Percentiles rank a stretch among this genome's conserved stretches.
Conservation (phyloP, 2,888 invertebrate genomes). For the Protophormia terraenovae region DNA sequence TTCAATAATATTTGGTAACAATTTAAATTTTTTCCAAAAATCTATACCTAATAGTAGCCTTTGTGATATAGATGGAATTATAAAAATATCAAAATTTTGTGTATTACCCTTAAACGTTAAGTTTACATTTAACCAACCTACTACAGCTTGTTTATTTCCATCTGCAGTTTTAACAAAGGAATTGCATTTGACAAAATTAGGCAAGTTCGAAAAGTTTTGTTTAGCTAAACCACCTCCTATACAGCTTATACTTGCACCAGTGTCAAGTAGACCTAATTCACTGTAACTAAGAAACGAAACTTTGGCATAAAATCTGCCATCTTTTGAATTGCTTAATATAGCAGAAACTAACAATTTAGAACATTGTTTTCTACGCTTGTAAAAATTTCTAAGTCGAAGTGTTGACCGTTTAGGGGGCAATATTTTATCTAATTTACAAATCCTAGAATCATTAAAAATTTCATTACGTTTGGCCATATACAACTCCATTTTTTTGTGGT, state of each 20-base stretch:
- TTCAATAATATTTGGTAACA: background rate
- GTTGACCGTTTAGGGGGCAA: background rate
- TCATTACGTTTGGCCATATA: background rate
- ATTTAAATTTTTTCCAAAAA: background rate
- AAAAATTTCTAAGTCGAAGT: background rate
- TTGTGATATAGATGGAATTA: slow-evolving; percentile 24
- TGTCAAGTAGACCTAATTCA: too few relatives aligned
- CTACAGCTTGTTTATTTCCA: too few relatives aligned
- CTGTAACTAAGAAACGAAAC: too few relatives aligned
- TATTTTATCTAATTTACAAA: background rate
- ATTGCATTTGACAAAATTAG: too few relatives aligned
- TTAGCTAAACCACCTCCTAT: too few relatives aligned
- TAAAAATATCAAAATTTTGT: background rate
- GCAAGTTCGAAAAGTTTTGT: too few relatives aligned
- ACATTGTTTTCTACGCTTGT: background rate
- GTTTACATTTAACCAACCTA: background rate
- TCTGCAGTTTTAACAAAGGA: too few relatives aligned
- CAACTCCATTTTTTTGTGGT: background rate
- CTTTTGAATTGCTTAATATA: background rate
- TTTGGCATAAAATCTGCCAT: too few relatives aligned
- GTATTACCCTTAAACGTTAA: background rate
- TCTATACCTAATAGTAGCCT: too few relatives aligned
- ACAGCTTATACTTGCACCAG: too few relatives aligned
- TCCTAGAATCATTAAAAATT: background rate
- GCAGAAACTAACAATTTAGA: background rate